Evolutionary conservation across 2,797 vertebrate species (phyloP), one percentile per base, ranked within the genome.

Genomic region (Threskiornis aethiopicus): DNA sequence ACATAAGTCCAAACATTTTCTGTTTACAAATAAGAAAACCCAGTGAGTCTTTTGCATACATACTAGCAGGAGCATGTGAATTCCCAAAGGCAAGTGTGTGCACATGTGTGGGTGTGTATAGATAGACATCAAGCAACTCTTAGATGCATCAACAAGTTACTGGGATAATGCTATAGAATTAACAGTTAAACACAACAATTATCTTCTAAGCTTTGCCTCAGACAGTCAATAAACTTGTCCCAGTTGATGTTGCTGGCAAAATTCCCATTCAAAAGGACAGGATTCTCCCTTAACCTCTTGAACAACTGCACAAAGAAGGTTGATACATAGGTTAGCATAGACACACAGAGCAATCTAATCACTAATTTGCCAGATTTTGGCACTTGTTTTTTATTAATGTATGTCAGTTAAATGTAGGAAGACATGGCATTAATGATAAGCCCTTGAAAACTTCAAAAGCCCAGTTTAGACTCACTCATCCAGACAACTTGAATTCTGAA

Each of bases 1-100:
- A 98, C 97, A 1, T 96, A 98, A 71, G 98, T 67, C 98, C 98
- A 99, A 76, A 98, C 29, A 5, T 97, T 98, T 96, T 99, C 95
- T 15, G 97, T 92, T 99, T 99, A 95, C 59, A 83, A 94, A 90
- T 55, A 87, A 92, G 86, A 67, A 81, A 94, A 55, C 41, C n/a
- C 79, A 82, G 47, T 51, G 82, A 76, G 61, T 67, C 52, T 89
- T 88, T 31, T 88, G 57, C 49, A 54, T 46, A 41, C 7, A 8
- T 67, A 51, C 35, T 54, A 89, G 81, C 41, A 69, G 55, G 42
- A 83, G 51, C 4, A 6, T 62, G 59, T 52, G 71, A 77, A 93
- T 93, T 91, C 82, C 75, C 93, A 89, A 58, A 89, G 59, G 64
- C 46, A 54, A 90, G 19, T 5, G 3, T 44, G 52, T 75, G 72